Base-by-base conservation (phyloP, 2,113 vertebrate genomes). In the Pyxicephalus adspersus region DNA sequence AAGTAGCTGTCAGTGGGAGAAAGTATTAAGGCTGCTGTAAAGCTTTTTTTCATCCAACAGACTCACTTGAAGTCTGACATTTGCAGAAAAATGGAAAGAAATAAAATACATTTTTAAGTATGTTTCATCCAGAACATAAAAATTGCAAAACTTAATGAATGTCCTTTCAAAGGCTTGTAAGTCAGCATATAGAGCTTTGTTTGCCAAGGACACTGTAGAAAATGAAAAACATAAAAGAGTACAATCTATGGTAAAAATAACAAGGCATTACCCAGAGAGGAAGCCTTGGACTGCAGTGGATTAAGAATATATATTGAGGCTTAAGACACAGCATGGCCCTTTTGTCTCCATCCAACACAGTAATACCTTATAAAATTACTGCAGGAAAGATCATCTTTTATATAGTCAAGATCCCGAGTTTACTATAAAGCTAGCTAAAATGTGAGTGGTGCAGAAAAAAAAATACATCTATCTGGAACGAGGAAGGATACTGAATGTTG, bases 1-100 rank as follows among this genome's bases (percentile, higher is more conserved):
- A n/a, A 74, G 70, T 70, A 74, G 80, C 71, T 82, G 80, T 82
- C 80, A 82, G 61, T 13, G 22, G 61, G 70, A 58, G 52, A 82
- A 75, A 58, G 80, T 65, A 73, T 82, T 82, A 82, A 72, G n/a
- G 78, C 38, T 34, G 6, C 78, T 73, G 45, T 4, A 63, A 67
- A 75, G 70, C 63, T 66, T 75, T 74, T 28, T 45, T 29, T 31
- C 51, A 74, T 29, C 80, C 70, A 66, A 66, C 70, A 81, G 3
- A 65, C 26, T 82, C 52, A 58, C 80, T 75, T 81, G 79, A 81
- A 74, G 68, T 74, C 64, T 73, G 79, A 81, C 79, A 74, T 81
- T 81, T 73, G 68, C 79, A 73, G 71, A 64, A 64, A 81, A 81
- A 64, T 73, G 28, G 71, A n/a, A 64, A 57, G 70, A 29, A 74